Percentiles rank a stretch among this genome's conserved stretches.
Evolutionary conservation across 2,888 invertebrate species (phyloP).

Genomic region (Theristus sp.): DNA sequence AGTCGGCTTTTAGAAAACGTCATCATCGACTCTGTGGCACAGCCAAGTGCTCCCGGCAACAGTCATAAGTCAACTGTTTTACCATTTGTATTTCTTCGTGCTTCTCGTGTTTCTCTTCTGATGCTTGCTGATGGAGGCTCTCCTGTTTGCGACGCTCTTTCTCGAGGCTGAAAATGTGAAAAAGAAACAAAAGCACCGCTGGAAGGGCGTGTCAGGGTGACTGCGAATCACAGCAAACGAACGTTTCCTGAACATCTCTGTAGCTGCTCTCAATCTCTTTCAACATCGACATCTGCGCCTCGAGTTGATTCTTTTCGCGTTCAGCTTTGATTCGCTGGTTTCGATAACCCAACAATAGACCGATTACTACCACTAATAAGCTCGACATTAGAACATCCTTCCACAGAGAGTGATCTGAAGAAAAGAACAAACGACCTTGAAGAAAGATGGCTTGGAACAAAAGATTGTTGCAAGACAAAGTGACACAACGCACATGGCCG

Average conservation of each 20-base stretch:
- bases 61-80: too few species aligned
- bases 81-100: conserved; percentile 3
- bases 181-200: neutral
- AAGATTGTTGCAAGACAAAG: too few species aligned
- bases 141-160: neutral
- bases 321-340: conserved; percentile 11
- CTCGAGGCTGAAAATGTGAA: neutral
- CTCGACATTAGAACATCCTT: conserved; percentile 75
- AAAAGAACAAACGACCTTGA: neutral
- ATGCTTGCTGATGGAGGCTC: neutral
- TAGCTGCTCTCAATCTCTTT: conserved; percentile 79
- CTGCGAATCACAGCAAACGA: neutral
- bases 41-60: neutral
- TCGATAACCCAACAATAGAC: conserved; percentile 26
- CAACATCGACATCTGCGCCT: conserved; percentile 41
- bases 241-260: conserved; percentile 53
- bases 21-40: too few species aligned
- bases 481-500: conserved; percentile 66
- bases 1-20: too few species aligned
- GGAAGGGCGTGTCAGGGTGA: neutral
- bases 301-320: conserved; percentile 14
- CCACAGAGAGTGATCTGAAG: conserved; percentile 37
- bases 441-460: too few species aligned
- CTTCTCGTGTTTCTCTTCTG: neutral
- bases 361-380: conserved; percentile 58